Base-by-base conservation (phyloP, 2,888 invertebrate genomes). In the Brenthis hecate region DNA sequence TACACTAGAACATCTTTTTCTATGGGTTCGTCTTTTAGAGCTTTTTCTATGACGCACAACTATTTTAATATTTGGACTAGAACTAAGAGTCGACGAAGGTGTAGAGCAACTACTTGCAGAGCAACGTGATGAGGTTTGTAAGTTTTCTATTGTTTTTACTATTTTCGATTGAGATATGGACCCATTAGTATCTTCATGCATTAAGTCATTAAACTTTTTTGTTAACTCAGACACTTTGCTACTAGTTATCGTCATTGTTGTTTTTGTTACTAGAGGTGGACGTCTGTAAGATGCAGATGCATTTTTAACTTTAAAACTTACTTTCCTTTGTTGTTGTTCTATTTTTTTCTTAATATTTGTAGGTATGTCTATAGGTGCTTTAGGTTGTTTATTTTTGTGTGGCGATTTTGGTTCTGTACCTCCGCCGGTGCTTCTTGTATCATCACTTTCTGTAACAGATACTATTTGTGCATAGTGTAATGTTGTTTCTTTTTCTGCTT, bases 141-240 rank as follows among this genome's bases (percentile, higher is more conserved):
- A 74, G 69, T 88, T 85, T 93, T 94, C 82, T 89, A 94, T 83
- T 80, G 93, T 87, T 77, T 94, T 94, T 32, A 84, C 85, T 65
- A 94, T 88, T 82, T 94, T 94, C 6, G 94, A 91, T 78, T 94
- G 94, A 73, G 93, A 94, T 54, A 93, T 80, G 8, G 93, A 79
- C 5, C 83, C 83, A 56, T 82, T 82, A 74, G 90, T 87, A 32
- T 73, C 71, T 74, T 93, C 93, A 64, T 81, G 86, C 72, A 94
- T 93, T 78, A 95, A 89, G 80, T 95, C 94, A 80, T 96, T 96
- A 78, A 95, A 96, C 79, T 95, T 95, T 73, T 94, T 94, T 1
- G 96, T 95, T 69, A 96, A 83, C 80, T 95, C 94, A 58, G 95
- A 94, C 50, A 96, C 96, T 82, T 94, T 94, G 76, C 89, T 95